phyloP scores from a whole-genome alignment of 2,888 invertebrate species.

The Torymus aiolomorphi region DNA sequence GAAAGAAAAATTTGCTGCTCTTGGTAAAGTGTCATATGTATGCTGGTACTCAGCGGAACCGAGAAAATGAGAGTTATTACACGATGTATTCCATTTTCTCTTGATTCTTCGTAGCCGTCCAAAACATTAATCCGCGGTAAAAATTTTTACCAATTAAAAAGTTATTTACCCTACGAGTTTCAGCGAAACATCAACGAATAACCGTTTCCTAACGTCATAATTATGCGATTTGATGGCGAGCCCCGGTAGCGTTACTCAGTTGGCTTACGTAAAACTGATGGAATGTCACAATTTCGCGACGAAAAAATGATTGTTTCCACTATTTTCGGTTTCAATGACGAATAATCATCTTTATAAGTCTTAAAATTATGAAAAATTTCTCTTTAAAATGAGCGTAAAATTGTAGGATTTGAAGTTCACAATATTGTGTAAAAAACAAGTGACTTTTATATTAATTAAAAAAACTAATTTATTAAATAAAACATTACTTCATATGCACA shows the following conservation, averaged over 20 bases:
- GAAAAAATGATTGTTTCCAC: neutral
- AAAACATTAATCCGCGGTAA: too few relatives aligned
- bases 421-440: too few relatives aligned
- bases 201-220: conserved; percentile 4
- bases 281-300: neutral
- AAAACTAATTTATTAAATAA: too few relatives aligned
- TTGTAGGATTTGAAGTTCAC: too few relatives aligned
- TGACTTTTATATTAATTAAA: too few relatives aligned
- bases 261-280: neutral
- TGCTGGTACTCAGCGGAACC: neutral
- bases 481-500: too few relatives aligned
- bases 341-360: neutral
- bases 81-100: too few relatives aligned
- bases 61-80: conserved; percentile 15
- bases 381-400: too few relatives aligned
- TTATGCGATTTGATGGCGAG: conserved; percentile 15
- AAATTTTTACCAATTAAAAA: neutral
- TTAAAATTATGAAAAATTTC: neutral
- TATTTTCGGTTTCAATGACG: neutral
- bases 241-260: neutral
- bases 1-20: neutral
- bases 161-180: conserved; percentile 10
- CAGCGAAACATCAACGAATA: conserved; percentile 1
- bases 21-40: neutral
- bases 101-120: too few relatives aligned